A percentile compares a stretch with the other conserved stretches of the same genome.
phyloP scores from a whole-genome alignment of 2,888 invertebrate species.

The Mayetiola destructor region DNA sequence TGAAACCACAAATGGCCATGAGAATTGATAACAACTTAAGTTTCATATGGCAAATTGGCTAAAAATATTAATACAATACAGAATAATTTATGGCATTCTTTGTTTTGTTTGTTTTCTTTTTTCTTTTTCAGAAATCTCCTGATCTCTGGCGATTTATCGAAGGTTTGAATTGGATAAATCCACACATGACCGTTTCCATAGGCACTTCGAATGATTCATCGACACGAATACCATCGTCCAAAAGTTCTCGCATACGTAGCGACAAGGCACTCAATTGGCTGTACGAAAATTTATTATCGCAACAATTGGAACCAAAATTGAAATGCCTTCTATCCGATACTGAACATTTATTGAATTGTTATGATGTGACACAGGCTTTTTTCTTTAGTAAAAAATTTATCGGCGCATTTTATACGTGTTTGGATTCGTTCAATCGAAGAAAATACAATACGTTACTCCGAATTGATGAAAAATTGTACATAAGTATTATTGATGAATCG shows the following conservation, averaged over 20 bases:
- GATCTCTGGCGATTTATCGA: slow-evolving; percentile 43
- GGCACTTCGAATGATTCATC: slow-evolving; percentile 29
- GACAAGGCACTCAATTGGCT: slow-evolving; percentile 42
- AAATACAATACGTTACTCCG: slow-evolving; percentile 46
- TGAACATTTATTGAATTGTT: slow-evolving; percentile 43
- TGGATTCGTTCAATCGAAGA: slow-evolving; percentile 48
- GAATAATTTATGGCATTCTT: not conserved
- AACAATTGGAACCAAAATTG: slow-evolving; percentile 42
- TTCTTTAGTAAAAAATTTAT: slow-evolving; percentile 44
- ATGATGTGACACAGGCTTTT: slow-evolving; percentile 40
- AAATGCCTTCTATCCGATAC: slow-evolving; percentile 47
- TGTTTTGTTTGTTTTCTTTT: not conserved
- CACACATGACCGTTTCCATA: slow-evolving; percentile 33
- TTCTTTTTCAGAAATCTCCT: slow-evolving; percentile 34
- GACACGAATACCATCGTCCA: slow-evolving; percentile 32
- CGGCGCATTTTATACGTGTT: slow-evolving; percentile 45
- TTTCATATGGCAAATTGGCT: too few species aligned
- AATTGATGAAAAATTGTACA: slow-evolving; percentile 42
- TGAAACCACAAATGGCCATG: too few species aligned
- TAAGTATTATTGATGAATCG: slow-evolving; percentile 17
- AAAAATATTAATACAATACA: not conserved
- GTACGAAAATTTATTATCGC: slow-evolving; percentile 39
- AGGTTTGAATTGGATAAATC: slow-evolving; percentile 45
- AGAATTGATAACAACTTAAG: too few species aligned
- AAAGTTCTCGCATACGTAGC: slow-evolving; percentile 31